These are phyloP conservation scores for Micropterix aruncella DNA, from an alignment of 2,888 invertebrate genomes.

Conservation along the genomic window DNA sequence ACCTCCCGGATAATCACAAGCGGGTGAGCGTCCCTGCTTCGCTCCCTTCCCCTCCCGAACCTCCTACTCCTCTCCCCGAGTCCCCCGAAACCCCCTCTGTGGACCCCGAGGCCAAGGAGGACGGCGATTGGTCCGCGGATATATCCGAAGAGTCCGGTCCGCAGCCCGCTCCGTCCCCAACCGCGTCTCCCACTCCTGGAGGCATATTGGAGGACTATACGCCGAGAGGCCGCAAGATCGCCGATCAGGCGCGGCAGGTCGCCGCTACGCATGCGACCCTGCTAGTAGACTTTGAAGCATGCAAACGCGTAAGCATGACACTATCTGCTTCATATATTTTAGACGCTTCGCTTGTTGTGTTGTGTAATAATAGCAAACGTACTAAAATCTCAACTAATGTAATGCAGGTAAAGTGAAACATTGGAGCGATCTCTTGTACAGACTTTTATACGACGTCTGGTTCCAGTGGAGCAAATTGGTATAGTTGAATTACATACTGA, in stretches of 20 bases:
- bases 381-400: no score
- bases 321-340: constrained; percentile 10
- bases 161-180: constrained; percentile 7
- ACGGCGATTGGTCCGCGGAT: constrained; percentile 10
- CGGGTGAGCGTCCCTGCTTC: constrained; percentile 68
- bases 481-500: no score
- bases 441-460: no score
- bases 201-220: constrained; percentile 34
- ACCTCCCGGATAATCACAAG: constrained; percentile 96
- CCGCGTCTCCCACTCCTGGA: constrained; percentile 26
- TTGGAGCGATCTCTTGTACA: no score
- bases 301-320: constrained; percentile 55
- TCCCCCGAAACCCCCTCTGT: constrained; percentile 9
- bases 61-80: constrained; percentile 8
- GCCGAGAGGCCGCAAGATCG: constrained; percentile 29
- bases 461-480: no score
- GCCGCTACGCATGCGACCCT: constrained; percentile 37
- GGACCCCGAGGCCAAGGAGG: constrained; percentile 11
- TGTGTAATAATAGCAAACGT: no score
- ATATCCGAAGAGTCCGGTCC: constrained; percentile 8
- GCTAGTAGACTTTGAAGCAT: constrained; percentile 46
- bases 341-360: constrained; percentile 13
- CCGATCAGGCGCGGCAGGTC: constrained; percentile 36
- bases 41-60: constrained; percentile 17
- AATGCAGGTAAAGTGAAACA: no score